phyloP scores from a whole-genome alignment of 92 coral and sea anemone genomes.

The Micromussa lordhowensis region DNA sequence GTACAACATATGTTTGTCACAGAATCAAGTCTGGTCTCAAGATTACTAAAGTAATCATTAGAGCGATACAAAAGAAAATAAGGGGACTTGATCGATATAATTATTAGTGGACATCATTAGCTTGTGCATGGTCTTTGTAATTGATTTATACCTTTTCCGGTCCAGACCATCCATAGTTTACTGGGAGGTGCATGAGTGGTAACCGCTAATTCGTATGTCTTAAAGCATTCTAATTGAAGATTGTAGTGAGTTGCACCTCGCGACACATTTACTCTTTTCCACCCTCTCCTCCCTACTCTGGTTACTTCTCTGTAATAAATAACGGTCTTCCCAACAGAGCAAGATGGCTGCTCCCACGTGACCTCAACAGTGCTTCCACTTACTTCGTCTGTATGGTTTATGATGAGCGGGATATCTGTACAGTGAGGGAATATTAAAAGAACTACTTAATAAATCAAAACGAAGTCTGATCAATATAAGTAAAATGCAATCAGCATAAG shows the following conservation, averaged over 20 bases:
- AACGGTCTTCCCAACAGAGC: not conserved
- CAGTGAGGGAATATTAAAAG: not conserved
- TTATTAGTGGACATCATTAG: too few relatives aligned
- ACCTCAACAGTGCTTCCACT: not conserved
- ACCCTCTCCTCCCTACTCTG: not conserved
- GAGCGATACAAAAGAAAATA: too few relatives aligned
- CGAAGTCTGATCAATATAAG: too few relatives aligned
- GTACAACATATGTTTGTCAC: too few relatives aligned
- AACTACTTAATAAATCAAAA: not conserved
- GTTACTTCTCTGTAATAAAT: not conserved
- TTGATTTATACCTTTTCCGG: not conserved
- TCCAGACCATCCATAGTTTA: not conserved
- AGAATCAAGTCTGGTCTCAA: too few relatives aligned
- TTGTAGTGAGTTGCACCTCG: not conserved
- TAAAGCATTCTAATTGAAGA: not conserved
- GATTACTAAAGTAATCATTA: too few relatives aligned
- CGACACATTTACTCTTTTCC: not conserved
- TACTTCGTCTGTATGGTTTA: not conserved
- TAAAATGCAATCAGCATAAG: too few relatives aligned
- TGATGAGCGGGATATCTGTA: not conserved
- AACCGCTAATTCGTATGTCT: not conserved
- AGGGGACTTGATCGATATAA: too few relatives aligned
- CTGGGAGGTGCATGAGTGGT: not conserved
- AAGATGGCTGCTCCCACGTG: not conserved
- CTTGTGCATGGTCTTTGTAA: too few relatives aligned